These are phyloP conservation scores for Iselma pallidipennis DNA, from an alignment of 2,888 invertebrate genomes.

Conservation along the genomic window DNA sequence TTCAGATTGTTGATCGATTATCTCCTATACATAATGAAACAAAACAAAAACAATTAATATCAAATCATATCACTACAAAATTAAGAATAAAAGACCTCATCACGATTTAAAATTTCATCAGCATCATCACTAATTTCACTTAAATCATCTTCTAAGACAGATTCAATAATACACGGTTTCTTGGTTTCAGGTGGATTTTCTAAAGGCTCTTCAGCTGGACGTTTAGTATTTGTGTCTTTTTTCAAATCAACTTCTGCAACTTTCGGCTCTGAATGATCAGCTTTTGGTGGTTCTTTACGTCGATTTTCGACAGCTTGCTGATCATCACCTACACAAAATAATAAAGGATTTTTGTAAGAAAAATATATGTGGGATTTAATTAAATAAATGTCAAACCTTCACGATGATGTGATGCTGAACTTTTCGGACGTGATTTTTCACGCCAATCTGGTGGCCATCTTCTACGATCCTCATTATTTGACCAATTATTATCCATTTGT, in stretches of 20 bases:
- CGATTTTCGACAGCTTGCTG: slow-evolving; percentile 31
- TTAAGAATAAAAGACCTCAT: slow-evolving; percentile 59
- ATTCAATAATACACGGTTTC: slow-evolving; percentile 56
- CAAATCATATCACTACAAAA: neutral
- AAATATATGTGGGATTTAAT: slow-evolving; percentile 5
- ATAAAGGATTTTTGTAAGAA: neutral
- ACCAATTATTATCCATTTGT: slow-evolving; percentile 50
- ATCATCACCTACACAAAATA: slow-evolving; percentile 30
- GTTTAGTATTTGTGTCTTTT: slow-evolving; percentile 48
- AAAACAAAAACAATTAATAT: slow-evolving; percentile 4
- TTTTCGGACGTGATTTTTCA: slow-evolving; percentile 55
- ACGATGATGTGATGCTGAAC: slow-evolving; percentile 51
- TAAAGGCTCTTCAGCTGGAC: slow-evolving; percentile 48
- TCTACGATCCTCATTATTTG: slow-evolving; percentile 59
- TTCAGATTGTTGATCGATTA: slow-evolving; percentile 33
- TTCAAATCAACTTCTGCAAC: slow-evolving; percentile 42
- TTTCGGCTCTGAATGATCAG: slow-evolving; percentile 18
- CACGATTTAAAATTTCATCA: slow-evolving; percentile 82
- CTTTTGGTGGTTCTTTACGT: slow-evolving; percentile 31
- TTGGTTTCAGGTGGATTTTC: slow-evolving; percentile 57
- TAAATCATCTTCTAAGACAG: slow-evolving; percentile 67
- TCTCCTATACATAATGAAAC: slow-evolving; percentile 35
- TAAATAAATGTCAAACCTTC: slow-evolving; percentile 32
- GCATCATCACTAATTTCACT: slow-evolving; percentile 90
- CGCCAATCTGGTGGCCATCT: slow-evolving; percentile 49